phyloP scores from a whole-genome alignment of 2,888 invertebrate genomes.

The Agelastica alni region DNA sequence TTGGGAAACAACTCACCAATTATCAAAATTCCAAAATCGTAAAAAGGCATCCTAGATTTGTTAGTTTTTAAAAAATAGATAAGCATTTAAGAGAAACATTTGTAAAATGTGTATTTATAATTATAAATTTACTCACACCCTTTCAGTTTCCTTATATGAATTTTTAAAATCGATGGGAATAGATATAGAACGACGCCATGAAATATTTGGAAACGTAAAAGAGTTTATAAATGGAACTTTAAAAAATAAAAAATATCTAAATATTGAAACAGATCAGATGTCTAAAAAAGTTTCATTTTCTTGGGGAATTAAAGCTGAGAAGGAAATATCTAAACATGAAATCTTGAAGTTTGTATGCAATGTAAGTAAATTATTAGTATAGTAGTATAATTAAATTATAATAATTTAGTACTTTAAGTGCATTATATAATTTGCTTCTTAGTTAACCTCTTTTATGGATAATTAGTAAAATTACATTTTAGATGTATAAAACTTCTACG shows the following conservation, averaged over 20 bases:
- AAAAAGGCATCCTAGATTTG: background rate
- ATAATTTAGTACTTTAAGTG: background rate
- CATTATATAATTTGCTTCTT: background rate
- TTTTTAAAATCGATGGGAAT: constrained; percentile 42
- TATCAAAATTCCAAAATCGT: background rate
- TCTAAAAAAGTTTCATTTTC: constrained; percentile 37
- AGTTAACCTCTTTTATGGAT: background rate
- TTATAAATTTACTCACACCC: too few relatives aligned
- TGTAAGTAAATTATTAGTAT: too few relatives aligned
- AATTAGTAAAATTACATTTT: constrained; percentile 19
- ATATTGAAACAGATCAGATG: constrained; percentile 37
- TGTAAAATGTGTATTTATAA: too few relatives aligned
- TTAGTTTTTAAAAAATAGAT: too few relatives aligned
- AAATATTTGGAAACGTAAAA: constrained; percentile 43
- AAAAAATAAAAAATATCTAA: constrained; percentile 42
- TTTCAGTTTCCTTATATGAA: constrained; percentile 40
- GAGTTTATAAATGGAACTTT: constrained; percentile 42
- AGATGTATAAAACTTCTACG: constrained; percentile 40
- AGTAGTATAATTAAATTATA: too few relatives aligned
- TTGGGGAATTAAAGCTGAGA: constrained; percentile 46
- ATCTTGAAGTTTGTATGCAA: constrained; percentile 46
- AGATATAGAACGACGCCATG: constrained; percentile 40
- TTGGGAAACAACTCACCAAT: constrained; percentile 1
- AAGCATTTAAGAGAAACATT: too few relatives aligned
- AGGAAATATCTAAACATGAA: constrained; percentile 44